A percentile compares a stretch with the other conserved stretches of the same genome.
Conservation (phyloP, 2,888 invertebrate species). For the Cheilosia soror region DNA sequence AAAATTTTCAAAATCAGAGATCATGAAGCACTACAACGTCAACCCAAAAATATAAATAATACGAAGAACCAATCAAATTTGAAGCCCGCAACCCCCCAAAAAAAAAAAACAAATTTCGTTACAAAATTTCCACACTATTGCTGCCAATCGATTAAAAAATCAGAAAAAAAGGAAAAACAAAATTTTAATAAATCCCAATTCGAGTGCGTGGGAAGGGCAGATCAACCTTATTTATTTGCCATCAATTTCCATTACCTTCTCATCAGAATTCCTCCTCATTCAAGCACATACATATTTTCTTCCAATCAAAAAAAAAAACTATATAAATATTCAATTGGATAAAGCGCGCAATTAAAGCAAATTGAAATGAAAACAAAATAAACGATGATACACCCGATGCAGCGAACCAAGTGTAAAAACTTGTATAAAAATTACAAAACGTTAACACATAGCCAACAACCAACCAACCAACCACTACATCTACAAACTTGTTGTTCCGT, state of each 20-base stretch:
- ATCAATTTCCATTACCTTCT: conserved; percentile 11
- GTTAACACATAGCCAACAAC: conserved; percentile 57
- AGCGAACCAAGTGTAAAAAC: conserved; percentile 54
- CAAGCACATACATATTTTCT: conserved; percentile 40
- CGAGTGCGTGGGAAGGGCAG: conserved; percentile 29
- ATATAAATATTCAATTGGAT: conserved; percentile 20
- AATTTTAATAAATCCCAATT: conserved; percentile 30
- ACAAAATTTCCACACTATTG: conserved; percentile 56
- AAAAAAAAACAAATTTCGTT: too few relatives aligned
- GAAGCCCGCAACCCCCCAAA: conserved; percentile 23
- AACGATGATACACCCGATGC: conserved; percentile 40
- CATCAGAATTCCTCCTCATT: conserved; percentile 52
- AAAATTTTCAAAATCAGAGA: conserved; percentile 57
- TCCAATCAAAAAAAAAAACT: conserved; percentile 6
- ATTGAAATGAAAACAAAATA: conserved; percentile 21
- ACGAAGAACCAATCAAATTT: conserved; percentile 38
- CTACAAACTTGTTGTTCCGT: conserved; percentile 67
- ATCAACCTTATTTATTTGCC: conserved; percentile 31
- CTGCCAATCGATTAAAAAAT: conserved; percentile 57
- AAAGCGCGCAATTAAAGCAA: conserved; percentile 25
- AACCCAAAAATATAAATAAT: conserved; percentile 31
- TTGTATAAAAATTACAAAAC: conserved; percentile 16
- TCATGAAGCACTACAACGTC: conserved; percentile 65
- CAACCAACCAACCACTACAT: conserved; percentile 55
- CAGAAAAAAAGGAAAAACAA: neutral